Percentiles rank a stretch among this genome's conserved stretches.
Conservation (phyloP, 1,140 invertebrate genomes). For the Nasonia longicornis region DNA sequence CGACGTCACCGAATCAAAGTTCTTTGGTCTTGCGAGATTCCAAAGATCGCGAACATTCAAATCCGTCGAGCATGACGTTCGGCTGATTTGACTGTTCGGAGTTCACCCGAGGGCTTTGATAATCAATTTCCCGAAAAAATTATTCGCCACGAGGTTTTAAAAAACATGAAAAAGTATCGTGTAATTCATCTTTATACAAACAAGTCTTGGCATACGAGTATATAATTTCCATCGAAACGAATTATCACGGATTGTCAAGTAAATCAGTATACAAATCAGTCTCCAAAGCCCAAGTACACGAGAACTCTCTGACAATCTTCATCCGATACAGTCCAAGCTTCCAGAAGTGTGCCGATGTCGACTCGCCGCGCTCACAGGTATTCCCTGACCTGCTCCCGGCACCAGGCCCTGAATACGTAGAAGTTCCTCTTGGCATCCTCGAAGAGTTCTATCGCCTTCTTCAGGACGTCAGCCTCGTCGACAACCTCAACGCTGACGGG, state of each 20-base stretch:
- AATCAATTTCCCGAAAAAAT: not conserved
- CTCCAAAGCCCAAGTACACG: not conserved
- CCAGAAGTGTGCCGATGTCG: not conserved
- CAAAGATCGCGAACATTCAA: constrained; percentile 12
- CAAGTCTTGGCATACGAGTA: not conserved
- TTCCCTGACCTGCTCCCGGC: constrained; percentile 24
- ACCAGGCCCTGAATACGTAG: constrained; percentile 28
- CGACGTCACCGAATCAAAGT: constrained; percentile 35
- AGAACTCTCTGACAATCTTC: not conserved
- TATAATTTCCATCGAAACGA: not conserved
- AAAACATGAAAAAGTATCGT: not conserved
- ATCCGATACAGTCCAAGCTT: not conserved
- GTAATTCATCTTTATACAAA: too few relatives aligned
- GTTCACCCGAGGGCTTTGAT: not conserved
- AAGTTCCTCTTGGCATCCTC: constrained; percentile 12
- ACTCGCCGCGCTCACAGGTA: constrained; percentile 8
- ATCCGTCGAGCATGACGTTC: not conserved
- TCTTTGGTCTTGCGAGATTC: constrained; percentile 21
- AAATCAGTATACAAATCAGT: not conserved
- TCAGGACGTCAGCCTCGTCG: not conserved
- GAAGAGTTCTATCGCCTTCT: not conserved
- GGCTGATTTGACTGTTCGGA: too few relatives aligned
- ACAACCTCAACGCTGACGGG: not conserved
- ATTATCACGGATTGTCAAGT: not conserved
- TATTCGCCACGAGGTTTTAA: not conserved